Evolutionary conservation across 2,888 invertebrate genomes (phyloP).

Genomic region (Ophion obscuratus): DNA sequence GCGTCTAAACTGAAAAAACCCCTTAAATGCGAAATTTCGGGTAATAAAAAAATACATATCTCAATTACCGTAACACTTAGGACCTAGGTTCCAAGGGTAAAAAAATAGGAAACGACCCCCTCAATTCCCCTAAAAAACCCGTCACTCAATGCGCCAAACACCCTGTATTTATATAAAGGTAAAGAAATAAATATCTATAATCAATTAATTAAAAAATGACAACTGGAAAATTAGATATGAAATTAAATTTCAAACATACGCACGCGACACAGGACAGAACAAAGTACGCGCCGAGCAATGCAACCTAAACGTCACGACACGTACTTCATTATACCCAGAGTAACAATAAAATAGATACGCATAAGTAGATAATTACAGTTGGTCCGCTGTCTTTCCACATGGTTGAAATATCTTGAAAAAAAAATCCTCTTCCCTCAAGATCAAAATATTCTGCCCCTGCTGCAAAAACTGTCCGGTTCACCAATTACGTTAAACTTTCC

Average conservation of each 20-base stretch:
- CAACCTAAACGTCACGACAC: not conserved
- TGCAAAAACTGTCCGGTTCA: slow-evolving; percentile 35
- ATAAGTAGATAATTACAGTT: slow-evolving; percentile 68
- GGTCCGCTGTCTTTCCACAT: slow-evolving; percentile 73
- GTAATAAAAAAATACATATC: no score
- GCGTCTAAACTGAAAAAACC: no score
- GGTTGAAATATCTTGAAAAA: slow-evolving; percentile 42
- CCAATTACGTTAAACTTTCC: slow-evolving; percentile 27
- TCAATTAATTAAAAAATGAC: not conserved
- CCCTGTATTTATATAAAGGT: no score
- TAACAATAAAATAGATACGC: not conserved
- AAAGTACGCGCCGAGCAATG: not conserved
- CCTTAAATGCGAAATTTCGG: no score
- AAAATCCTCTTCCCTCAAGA: slow-evolving; percentile 22
- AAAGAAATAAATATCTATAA: no score
- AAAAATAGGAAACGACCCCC: no score
- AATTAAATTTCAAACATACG: not conserved
- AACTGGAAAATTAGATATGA: not conserved
- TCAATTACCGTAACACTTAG: no score
- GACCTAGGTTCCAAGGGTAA: no score
- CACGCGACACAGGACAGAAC: not conserved
- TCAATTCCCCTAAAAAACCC: no score
- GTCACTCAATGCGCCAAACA: no score
- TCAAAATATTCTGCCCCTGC: slow-evolving; percentile 7
- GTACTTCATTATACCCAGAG: not conserved